phyloP scores from a whole-genome alignment of 2,113 vertebrate species.

The Porphyrio hochstetteri region DNA sequence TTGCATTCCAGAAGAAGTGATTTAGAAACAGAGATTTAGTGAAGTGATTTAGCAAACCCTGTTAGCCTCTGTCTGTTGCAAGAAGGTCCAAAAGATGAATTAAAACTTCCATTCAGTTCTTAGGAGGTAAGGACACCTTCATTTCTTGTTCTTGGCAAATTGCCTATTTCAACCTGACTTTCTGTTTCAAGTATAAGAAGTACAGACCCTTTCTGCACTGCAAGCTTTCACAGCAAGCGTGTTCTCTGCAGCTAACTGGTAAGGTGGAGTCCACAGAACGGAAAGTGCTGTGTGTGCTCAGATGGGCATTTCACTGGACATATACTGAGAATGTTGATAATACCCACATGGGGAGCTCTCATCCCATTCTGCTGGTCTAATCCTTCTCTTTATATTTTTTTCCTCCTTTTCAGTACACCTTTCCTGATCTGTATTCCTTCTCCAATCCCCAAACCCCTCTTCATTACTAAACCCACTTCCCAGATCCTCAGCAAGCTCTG shows the following conservation, averaged over 20 bases:
- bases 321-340: not conserved
- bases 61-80: not conserved
- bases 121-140: not conserved
- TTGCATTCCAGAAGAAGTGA: not conserved
- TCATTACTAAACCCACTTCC: not conserved
- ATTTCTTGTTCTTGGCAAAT: not conserved
- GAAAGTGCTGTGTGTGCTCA: not conserved
- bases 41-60: not conserved
- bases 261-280: fast-evolving
- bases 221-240: fast-evolving
- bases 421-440: not conserved
- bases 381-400: not conserved
- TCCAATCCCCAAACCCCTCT: not conserved
- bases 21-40: not conserved
- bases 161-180: not conserved
- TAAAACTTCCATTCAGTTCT: not conserved
- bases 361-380: not conserved
- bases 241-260: not conserved
- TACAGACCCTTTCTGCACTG: not conserved
- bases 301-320: not conserved
- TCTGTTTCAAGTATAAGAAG: not conserved
- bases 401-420: not conserved
- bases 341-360: not conserved
- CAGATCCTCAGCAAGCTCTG: not conserved
- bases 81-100: not conserved